Percentiles rank a stretch among this genome's conserved stretches.
Evolutionary conservation across 2,113 vertebrate species (phyloP).

Genomic region (Heteronetta atricapilla): DNA sequence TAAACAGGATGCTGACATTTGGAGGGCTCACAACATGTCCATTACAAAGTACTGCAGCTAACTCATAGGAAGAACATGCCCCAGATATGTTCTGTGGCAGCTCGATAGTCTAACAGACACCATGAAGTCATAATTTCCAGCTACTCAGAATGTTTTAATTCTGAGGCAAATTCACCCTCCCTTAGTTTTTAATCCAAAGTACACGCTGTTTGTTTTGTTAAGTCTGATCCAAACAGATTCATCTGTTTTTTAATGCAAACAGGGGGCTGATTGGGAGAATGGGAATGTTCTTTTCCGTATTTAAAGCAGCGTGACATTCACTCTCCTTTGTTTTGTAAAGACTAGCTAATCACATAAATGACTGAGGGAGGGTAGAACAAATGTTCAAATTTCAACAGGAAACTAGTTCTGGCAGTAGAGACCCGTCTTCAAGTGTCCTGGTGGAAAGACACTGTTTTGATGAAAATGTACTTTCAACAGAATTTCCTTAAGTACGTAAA

Average conservation of each 20-base stretch:
- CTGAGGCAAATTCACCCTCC: neutral
- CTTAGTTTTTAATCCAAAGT: constrained; percentile 17
- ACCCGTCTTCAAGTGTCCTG: neutral
- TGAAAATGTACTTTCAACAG: neutral
- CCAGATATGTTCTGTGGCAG: neutral
- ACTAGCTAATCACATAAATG: neutral
- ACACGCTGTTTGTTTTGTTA: neutral
- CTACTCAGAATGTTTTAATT: neutral
- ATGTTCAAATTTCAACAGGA: neutral
- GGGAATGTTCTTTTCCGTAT: neutral
- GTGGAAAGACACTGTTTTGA: neutral
- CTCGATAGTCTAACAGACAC: neutral
- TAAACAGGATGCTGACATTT: constrained; percentile 36
- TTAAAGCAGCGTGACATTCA: neutral
- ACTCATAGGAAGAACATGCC: neutral
- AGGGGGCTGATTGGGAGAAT: neutral
- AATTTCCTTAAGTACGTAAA: neutral
- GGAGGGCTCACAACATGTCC: neutral
- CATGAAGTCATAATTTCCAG: constrained; percentile 39
- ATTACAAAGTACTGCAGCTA: neutral
- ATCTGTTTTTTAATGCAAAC: constrained; percentile 8
- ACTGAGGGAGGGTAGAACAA: neutral
- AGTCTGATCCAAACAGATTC: neutral
- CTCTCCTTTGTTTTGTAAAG: neutral
- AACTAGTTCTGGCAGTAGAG: neutral